Conservation (phyloP, 2,888 invertebrate species). For the Cheilosia grossa region DNA sequence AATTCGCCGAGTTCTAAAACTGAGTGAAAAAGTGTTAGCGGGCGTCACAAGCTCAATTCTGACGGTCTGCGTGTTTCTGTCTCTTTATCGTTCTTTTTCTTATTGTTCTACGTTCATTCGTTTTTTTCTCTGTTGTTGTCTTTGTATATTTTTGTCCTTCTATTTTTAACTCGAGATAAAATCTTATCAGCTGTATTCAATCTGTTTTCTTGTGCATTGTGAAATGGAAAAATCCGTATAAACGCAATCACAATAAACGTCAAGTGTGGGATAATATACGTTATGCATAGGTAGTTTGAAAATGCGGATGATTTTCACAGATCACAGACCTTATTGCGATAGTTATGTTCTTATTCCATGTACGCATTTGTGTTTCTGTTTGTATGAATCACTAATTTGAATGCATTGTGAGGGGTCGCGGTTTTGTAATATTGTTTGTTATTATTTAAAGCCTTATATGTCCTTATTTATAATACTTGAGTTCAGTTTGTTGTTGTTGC, state of each 20-base stretch:
- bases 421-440: too few relatives aligned
- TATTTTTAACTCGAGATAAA: constrained; percentile 64
- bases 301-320: too few relatives aligned
- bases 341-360: too few relatives aligned
- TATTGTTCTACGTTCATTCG: neutral
- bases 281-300: too few relatives aligned
- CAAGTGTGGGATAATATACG: neutral
- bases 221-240: constrained; percentile 30
- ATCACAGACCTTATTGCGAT: too few relatives aligned
- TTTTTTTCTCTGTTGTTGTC: constrained; percentile 2
- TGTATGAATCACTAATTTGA: too few relatives aligned
- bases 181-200: constrained; percentile 68
- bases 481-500: too few relatives aligned
- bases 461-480: too few relatives aligned
- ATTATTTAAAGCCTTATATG: too few relatives aligned
- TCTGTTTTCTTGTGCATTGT: constrained; percentile 44
- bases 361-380: too few relatives aligned
- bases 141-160: constrained; percentile 14
- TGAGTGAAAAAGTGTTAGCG: constrained; percentile 46
- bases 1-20: constrained; percentile 54
- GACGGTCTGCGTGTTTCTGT: constrained; percentile 18
- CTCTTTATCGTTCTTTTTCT: constrained; percentile 30
- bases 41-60: constrained; percentile 41
- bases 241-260: neutral
- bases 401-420: too few relatives aligned